Evolutionary conservation across 2,888 invertebrate genomes (phyloP).

Genomic region (Heliconius hortense): DNA sequence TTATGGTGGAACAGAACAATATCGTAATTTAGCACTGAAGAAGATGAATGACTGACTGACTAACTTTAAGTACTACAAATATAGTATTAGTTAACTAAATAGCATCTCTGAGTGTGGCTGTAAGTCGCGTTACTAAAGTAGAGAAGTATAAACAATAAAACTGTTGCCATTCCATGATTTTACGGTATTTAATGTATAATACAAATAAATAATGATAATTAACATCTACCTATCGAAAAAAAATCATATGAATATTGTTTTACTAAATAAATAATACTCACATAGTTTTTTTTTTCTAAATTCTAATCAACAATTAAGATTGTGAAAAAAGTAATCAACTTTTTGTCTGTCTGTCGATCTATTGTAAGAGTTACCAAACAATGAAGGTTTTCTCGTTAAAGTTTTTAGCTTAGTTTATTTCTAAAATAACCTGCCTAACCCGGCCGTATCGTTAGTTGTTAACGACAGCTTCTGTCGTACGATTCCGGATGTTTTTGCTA

Average conservation of each 20-base stretch:
- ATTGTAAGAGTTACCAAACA: constrained; percentile 13
- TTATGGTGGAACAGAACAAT: background rate
- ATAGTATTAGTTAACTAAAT: background rate
- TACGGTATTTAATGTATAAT: background rate
- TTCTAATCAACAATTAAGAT: background rate
- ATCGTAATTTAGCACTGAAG: background rate
- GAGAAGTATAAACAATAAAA: background rate
- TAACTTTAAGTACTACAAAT: background rate
- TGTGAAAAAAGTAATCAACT: constrained; percentile 15
- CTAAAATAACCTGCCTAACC: background rate
- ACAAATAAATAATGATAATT: too few species aligned
- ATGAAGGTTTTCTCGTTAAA: constrained; percentile 14
- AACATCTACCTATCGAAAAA: background rate
- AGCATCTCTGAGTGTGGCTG: background rate
- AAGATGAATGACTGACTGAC: background rate
- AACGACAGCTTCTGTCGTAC: constrained; percentile 2
- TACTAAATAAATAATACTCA: background rate
- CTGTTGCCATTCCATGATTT: background rate
- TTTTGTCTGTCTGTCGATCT: constrained; percentile 5
- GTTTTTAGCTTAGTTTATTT: constrained; percentile 16
- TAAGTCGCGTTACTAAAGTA: background rate
- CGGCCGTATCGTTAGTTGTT: constrained; percentile 9
- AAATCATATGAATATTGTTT: background rate
- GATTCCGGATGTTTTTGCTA: constrained; percentile 13
- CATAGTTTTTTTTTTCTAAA: background rate